phyloP scores from a whole-genome alignment of 2,888 invertebrate species.

The Meliscaeva auricollis region DNA sequence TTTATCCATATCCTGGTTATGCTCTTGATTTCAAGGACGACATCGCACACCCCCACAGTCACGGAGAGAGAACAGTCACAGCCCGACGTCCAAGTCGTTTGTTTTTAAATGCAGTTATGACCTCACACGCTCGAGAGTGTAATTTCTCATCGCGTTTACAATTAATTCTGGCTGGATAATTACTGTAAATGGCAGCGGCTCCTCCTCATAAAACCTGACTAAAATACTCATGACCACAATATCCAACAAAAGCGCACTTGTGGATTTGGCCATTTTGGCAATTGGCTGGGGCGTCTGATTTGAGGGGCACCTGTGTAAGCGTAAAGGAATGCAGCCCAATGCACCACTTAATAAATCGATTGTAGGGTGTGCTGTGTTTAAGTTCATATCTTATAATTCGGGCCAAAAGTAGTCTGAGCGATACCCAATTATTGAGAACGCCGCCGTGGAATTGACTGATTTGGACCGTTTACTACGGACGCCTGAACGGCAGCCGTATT shows the following conservation, averaged over 20 bases:
- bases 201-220: conserved; percentile 47
- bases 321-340: too few species aligned
- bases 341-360: too few species aligned
- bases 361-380: too few species aligned
- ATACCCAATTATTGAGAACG: too few species aligned
- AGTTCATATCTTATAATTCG: too few species aligned
- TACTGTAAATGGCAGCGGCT: conserved; percentile 58
- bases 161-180: conserved; percentile 67
- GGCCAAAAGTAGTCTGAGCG: too few species aligned
- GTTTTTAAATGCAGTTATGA: conserved; percentile 33
- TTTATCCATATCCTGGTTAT: conserved; percentile 32
- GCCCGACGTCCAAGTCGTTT: not conserved
- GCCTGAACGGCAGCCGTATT: too few species aligned
- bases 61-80: not conserved
- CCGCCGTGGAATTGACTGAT: too few species aligned
- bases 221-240: conserved; percentile 56
- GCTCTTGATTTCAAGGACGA: conserved; percentile 36
- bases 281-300: not conserved
- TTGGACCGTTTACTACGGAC: too few species aligned
- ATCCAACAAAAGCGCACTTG: not conserved
- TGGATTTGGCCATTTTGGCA: not conserved
- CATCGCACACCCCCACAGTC: not conserved
- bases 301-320: not conserved
- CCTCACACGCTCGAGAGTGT: conserved; percentile 51
- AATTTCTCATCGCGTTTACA: conserved; percentile 63